A percentile compares a stretch with the other conserved stretches of the same genome.
Conservation (phyloP, 2,113 vertebrate species). For the Macrotis lagotis region DNA sequence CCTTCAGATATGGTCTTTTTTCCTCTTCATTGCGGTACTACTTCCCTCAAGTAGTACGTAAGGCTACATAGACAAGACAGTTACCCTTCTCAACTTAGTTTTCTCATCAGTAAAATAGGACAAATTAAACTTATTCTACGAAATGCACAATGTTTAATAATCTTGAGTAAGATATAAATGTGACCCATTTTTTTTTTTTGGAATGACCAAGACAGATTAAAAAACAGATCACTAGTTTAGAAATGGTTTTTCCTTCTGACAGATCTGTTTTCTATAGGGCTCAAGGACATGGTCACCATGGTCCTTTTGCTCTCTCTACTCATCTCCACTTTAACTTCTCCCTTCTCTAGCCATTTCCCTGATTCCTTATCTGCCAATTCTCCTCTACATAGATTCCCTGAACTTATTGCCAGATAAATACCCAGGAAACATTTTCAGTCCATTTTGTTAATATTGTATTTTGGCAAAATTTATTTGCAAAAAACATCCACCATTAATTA, state of each 20-base stretch:
- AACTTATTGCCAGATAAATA: rapidly evolving
- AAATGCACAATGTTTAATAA: background rate
- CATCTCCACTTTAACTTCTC: background rate
- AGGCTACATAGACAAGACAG: background rate
- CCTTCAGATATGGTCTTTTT: background rate
- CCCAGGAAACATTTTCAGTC: background rate
- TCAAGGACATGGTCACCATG: background rate
- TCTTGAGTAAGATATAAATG: background rate
- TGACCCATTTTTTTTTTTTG: background rate
- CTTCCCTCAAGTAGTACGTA: background rate
- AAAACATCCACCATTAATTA: background rate
- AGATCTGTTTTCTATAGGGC: background rate
- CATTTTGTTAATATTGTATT: background rate
- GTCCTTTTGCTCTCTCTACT: background rate
- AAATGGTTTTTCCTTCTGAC: background rate
- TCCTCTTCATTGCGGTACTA: background rate
- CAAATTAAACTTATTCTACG: background rate
- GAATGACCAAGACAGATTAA: background rate
- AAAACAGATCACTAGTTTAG: background rate
- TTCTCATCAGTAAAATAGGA: background rate
- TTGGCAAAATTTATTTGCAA: rapidly evolving
- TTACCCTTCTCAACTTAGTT: background rate
- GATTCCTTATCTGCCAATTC: background rate
- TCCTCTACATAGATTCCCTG: background rate
- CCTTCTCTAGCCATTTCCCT: background rate